Evolutionary conservation across 2,888 invertebrate species (phyloP), one percentile per base, ranked within the genome.

Genomic region (Charanyca ferruginea): DNA sequence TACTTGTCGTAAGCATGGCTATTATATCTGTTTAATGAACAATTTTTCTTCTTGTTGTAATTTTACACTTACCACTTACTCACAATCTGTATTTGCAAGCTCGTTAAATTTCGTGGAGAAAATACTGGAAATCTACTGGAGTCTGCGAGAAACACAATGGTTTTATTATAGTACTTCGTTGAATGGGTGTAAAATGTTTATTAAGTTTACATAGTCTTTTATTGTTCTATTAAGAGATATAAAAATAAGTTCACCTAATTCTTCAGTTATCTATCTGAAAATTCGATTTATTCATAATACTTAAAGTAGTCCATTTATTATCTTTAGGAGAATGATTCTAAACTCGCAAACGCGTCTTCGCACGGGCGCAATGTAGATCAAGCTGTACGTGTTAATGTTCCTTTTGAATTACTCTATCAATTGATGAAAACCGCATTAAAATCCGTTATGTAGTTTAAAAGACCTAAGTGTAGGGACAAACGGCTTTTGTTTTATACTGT

Each of bases 131-230:
- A 23, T 47, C 44, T 65, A 53, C 18, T 47, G 65, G 28, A 42
- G 22, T 22, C 23, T 41, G 38, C 16, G 35, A 51, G 45, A 66
- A 59, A 20, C 22, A 66, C 32, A 47, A 52, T 41, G 41, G 47
- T 52, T 60, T 66, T 66, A 66, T 59, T 52, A 25, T 25, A 47
- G 23, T 41, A 67, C 60, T 52, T 59, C 20, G 41, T 8, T 25
- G 67, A 65, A 65, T 60, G 13, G 28, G 0, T 23, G 32, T 66
- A 41, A 45, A 53, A 38, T 20, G 22, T 45, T 65, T 64, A 64
- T 38, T 65, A 41, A 67, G 41, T 59, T 59, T 47, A 52, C 59
- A 28, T 28, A n/a, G 35, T 18, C 5, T 38, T 65, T 53, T 38
- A 65, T 65, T 53, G 53, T 65, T 65, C 18, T 65, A 44, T 38